Evolutionary conservation across 2,888 invertebrate species (phyloP).

Genomic region (Bellardia pandia): DNA sequence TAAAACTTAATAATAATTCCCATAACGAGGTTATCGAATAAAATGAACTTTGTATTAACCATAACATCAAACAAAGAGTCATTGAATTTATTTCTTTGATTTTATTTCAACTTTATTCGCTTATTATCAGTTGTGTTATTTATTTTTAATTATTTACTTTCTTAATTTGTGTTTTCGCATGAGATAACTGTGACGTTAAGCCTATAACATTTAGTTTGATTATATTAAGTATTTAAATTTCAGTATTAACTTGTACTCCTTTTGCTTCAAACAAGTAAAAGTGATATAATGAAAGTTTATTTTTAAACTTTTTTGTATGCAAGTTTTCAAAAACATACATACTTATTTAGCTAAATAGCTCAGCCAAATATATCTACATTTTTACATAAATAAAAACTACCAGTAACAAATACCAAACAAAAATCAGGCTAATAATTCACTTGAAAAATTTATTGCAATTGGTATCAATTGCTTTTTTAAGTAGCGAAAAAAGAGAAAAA

Average conservation of each 20-base stretch:
- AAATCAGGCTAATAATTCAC: constrained; percentile 67
- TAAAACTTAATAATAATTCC: too few species aligned
- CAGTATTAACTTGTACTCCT: constrained; percentile 11
- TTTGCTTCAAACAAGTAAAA: constrained; percentile 44
- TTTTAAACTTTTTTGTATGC: constrained; percentile 22
- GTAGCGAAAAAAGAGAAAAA: constrained; percentile 19
- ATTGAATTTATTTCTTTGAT: not conserved
- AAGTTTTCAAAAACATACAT: not conserved
- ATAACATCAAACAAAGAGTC: constrained; percentile 22
- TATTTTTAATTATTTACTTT: constrained; percentile 2
- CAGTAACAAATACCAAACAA: not conserved
- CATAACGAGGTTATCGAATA: constrained; percentile 16
- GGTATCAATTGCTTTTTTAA: constrained; percentile 65
- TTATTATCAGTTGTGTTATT: constrained; percentile 1
- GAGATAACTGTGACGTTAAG: not conserved
- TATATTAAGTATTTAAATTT: not conserved
- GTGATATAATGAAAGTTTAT: constrained; percentile 64
- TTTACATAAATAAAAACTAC: not conserved
- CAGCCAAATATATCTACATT: constrained; percentile 5
- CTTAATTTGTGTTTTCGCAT: not conserved
- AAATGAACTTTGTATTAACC: constrained; percentile 40
- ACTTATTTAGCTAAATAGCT: not conserved
- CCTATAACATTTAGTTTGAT: constrained; percentile 24
- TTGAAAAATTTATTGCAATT: constrained; percentile 62
- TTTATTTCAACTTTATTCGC: not conserved